Evolutionary conservation across 2,113 vertebrate species (phyloP).

Genomic region (Chitala chitala): DNA sequence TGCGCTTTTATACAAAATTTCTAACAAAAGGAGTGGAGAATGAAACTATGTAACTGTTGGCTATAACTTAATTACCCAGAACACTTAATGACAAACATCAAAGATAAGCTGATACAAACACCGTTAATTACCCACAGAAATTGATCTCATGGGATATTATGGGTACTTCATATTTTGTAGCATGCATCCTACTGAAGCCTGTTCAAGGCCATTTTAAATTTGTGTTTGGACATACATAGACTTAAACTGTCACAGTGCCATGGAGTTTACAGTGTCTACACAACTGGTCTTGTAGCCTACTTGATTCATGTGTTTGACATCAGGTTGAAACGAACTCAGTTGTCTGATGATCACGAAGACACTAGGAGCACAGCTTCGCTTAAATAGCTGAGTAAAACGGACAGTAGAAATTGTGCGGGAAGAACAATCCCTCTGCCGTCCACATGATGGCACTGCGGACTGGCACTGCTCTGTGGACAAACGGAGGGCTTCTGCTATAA

Average conservation of each 20-base stretch:
- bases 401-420: too few species aligned
- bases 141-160: neutral
- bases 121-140: neutral
- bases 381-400: too few species aligned
- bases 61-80: neutral
- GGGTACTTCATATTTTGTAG: neutral
- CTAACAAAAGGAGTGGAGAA: too few species aligned
- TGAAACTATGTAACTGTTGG: neutral
- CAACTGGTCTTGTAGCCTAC: neutral
- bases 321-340: too few species aligned
- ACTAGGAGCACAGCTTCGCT: too few species aligned
- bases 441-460: too few species aligned
- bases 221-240: neutral
- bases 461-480: neutral
- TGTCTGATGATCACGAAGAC: too few species aligned
- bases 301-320: neutral
- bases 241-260: neutral
- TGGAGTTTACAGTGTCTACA: neutral
- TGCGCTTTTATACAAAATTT: neutral
- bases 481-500: too few species aligned
- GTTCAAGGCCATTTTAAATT: neutral
- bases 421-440: too few species aligned
- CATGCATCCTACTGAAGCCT: neutral
- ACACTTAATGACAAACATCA: neutral
- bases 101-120: neutral